These are phyloP conservation scores for Gallinago stenura DNA, from an alignment of 2,797 vertebrate genomes.

Conservation along the genomic window DNA sequence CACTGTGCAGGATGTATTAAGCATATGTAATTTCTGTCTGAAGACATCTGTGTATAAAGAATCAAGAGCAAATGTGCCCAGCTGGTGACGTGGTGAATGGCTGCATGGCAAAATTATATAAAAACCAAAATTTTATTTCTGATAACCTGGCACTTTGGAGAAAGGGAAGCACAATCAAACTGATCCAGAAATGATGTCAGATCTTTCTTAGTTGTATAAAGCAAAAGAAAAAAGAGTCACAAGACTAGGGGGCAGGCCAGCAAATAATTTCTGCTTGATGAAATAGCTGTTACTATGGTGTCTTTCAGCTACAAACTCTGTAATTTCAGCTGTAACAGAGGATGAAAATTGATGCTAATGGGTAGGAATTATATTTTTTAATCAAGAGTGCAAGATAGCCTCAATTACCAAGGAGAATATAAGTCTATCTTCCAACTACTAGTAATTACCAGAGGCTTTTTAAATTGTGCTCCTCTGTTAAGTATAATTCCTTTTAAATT, in stretches of 20 bases:
- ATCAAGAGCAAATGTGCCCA: background rate
- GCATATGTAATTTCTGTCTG: background rate
- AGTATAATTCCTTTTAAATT: background rate
- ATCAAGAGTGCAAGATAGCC: background rate
- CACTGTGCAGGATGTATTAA: background rate
- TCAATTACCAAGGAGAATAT: background rate
- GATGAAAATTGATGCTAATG: slow-evolving; percentile 44
- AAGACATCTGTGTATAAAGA: slow-evolving; percentile 33
- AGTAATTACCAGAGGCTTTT: background rate
- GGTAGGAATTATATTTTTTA: slow-evolving; percentile 15
- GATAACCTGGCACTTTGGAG: background rate
- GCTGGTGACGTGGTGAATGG: background rate
- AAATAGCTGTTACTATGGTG: slow-evolving; percentile 58
- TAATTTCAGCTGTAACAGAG: slow-evolving; percentile 18
- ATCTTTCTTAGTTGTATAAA: slow-evolving; percentile 15
- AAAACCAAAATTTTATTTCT: slow-evolving; percentile 29
- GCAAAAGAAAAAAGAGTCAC: background rate
- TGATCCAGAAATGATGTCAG: slow-evolving; percentile 10
- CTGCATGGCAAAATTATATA: background rate
- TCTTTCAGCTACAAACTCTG: slow-evolving; percentile 35
- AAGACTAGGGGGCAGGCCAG: slow-evolving; percentile 18
- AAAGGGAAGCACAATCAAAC: background rate
- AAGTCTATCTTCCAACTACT: background rate
- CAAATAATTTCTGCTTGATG: background rate
- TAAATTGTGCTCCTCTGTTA: background rate